Base-by-base conservation (phyloP, 2,113 vertebrate genomes). In the Sylvietta virens region DNA sequence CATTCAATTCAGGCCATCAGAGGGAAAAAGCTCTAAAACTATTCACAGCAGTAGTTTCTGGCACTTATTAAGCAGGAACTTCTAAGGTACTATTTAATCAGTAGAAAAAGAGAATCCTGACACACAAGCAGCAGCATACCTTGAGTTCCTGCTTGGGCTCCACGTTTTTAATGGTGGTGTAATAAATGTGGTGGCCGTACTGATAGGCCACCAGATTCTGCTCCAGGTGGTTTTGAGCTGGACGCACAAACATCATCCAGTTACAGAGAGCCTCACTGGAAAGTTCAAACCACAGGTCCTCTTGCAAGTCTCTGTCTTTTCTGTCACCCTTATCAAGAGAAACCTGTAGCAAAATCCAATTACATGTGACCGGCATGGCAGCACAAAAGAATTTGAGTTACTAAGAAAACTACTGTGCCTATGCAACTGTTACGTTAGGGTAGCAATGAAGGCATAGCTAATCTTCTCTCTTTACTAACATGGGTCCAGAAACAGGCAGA, bases 161-260 rank as follows among this genome's bases (percentile, higher is more conserved):
- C 86, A 99, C 98, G 1, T 99, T 99, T 97, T 99, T 99, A 94
- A 99, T 99, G 27, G 99, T 99, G 10, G 99, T 99, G 90, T 99
- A 99, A 94, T 99, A 99, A 86, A 99, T 99, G 13, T 99, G 99
- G 5, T 99, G 98, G 84, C 99, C 99, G 0, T 99, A 99, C 86
- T 99, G 99, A 95, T 99, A 99, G 1, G 99, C 99, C 57, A 99
- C 99, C 92, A 99, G 97, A 96, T 99, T 99, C 98, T 99, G 99
- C 91, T 99, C 99, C 94, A 99, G 94, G 86, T 99, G 99, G 91
- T 99, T 99, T 97, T 99, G 98, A 39, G 99, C 99, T 6, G 99
- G 99, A 26, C 99, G 98, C 22, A 99, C 99, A 90, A 99, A 99
- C 99, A 99, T 99, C 98, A 99, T 98, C 99, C 99, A 99, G 96